Conservation (phyloP, 2,113 vertebrate species). For the Bothrops jararaca region DNA sequence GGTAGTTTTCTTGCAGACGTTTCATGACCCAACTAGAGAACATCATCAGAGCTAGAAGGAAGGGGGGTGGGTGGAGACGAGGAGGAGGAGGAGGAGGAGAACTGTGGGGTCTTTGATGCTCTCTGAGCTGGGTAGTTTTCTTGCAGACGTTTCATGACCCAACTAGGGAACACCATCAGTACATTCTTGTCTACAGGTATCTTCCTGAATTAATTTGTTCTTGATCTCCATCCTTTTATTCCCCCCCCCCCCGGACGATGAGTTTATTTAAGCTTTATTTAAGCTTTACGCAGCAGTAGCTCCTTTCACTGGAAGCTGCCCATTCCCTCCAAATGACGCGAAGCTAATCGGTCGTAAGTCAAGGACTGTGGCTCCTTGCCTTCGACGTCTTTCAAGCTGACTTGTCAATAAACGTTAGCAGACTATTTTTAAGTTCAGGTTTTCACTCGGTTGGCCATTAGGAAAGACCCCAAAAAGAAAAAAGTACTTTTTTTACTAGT, state of each 20-base stretch:
- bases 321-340: not conserved
- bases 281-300: not conserved
- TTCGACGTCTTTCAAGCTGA: not conserved
- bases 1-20: too few relatives aligned
- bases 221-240: not conserved
- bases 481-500: not conserved
- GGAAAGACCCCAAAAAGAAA: not conserved
- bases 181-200: not conserved
- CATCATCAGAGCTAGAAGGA: too few relatives aligned
- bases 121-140: too few relatives aligned
- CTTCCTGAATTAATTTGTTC: not conserved
- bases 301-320: not conserved
- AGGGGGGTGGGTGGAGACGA: too few relatives aligned
- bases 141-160: too few relatives aligned
- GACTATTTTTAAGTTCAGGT: not conserved
- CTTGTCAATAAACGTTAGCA: not conserved
- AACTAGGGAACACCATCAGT: too few relatives aligned
- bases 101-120: too few relatives aligned
- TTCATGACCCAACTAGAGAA: too few relatives aligned
- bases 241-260: too few relatives aligned
- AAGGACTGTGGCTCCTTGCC: not conserved
- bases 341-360: not conserved
- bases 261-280: not conserved
- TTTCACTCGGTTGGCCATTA: not conserved
- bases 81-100: too few relatives aligned